Evolutionary conservation across 2,113 vertebrate genomes (phyloP), one percentile per base, ranked within the genome.

Genomic region (Ciconia maguari): DNA sequence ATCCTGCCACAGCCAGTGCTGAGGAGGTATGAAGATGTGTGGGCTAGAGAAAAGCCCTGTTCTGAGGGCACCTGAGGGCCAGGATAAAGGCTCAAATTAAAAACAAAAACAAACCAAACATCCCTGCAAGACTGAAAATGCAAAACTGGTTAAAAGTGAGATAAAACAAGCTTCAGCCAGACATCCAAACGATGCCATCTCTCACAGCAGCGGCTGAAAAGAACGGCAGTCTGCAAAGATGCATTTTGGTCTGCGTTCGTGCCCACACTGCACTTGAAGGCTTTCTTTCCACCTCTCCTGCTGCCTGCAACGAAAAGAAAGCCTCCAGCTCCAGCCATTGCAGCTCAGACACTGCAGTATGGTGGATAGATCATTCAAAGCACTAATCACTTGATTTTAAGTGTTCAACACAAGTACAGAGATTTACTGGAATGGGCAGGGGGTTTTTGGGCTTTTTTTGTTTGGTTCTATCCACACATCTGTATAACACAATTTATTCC

Each of bases 1-100:
- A 49, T 13, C 0, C 0, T 26, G 30, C 21, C 41, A n/a, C 30
- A 42, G 49, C 6, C 30, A 49, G n/a, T 24, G 12, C n/a, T 36
- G 41, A 69, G 48, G 5, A 42, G 38, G 38, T 38, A 38, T 38
- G 8, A 38, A 38, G 12, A 29, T 7, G 7, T 16, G 15, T 15
- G 48, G 26, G 11, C 16, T n/a, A n/a, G 15, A 62, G 22, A 82
- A 81, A 52, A 87, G 9, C 18, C 29, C 13, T 61, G 22, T 54
- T 90, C 44, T 66, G 42, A 81, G 12, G 19, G 54, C 15, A 38
- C 41, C 44, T 19, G 38, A 70, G 27, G 46, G 34, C 11, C 51
- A 83, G 29, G 20, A 34, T 36, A 75, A 70, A 78, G 27, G 32
- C 46, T 74, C 27, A 90, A 81, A 77, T n/a, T 18, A 57, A 87